Percentiles rank a stretch among this genome's conserved stretches.
phyloP scores from a whole-genome alignment of 2,113 vertebrate genomes.

The Eidolon helvum region DNA sequence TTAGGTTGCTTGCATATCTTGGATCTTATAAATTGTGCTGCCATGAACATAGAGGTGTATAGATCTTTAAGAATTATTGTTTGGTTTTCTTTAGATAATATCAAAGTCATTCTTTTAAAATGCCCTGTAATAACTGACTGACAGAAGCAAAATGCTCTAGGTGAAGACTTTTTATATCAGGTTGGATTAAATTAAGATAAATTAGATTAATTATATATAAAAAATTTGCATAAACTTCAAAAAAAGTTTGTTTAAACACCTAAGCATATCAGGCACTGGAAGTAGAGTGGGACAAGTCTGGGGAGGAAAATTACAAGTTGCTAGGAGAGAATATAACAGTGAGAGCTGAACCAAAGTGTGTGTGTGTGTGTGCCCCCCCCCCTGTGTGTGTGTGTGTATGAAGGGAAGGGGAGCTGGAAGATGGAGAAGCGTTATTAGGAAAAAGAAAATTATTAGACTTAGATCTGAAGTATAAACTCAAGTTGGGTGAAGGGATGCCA shows the following conservation, averaged over 20 bases:
- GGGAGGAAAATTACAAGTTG: not conserved
- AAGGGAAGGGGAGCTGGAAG: not conserved
- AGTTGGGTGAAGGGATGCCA: fast-evolving
- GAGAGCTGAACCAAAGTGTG: not conserved
- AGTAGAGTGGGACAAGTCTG: not conserved
- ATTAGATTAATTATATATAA: not conserved
- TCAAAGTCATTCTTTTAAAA: not conserved
- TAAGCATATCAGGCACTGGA: not conserved
- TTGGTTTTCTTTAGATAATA: too few species aligned
- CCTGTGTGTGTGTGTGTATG: not conserved
- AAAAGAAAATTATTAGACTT: not conserved
- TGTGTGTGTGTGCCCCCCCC: too few species aligned
- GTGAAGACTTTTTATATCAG: not conserved
- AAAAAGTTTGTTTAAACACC: not conserved
- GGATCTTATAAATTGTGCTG: too few species aligned
- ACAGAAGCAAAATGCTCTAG: fast-evolving
- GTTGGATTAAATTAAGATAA: not conserved
- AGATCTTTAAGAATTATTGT: too few species aligned
- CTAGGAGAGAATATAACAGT: not conserved
- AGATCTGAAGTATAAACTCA: not conserved
- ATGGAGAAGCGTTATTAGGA: not conserved
- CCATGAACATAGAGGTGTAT: too few species aligned
- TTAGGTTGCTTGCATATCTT: too few species aligned
- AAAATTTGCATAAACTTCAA: not conserved
- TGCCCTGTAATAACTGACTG: not conserved